These are phyloP conservation scores for Ips nitidus DNA, from an alignment of 1,140 invertebrate species.

Conservation along the genomic window DNA sequence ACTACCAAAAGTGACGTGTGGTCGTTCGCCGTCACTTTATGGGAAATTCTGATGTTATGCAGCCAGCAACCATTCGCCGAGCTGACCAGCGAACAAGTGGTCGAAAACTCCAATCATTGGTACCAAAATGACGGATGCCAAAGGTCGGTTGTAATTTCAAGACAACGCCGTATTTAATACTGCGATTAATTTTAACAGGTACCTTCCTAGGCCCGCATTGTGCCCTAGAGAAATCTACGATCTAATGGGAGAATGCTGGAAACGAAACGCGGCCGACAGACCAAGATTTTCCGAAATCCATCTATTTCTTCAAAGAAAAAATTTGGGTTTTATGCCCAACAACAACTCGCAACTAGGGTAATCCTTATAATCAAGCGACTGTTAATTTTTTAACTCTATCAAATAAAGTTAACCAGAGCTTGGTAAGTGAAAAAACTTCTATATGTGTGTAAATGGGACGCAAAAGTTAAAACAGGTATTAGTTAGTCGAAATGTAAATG, in stretches of 20 bases:
- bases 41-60: conserved; percentile 77
- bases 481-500: conserved; percentile 13
- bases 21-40: conserved; percentile 77
- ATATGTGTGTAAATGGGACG: conserved; percentile 20
- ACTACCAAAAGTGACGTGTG: conserved; percentile 75
- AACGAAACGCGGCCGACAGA: conserved; percentile 77
- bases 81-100: conserved; percentile 73
- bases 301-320: conserved; percentile 87
- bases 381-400: neutral
- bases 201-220: conserved; percentile 73
- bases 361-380: conserved; percentile 8
- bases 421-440: no score
- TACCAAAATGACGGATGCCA: conserved; percentile 58
- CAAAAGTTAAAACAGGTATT: conserved; percentile 32
- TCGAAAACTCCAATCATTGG: conserved; percentile 73
- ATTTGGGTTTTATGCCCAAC: conserved; percentile 74
- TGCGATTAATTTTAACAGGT: neutral
- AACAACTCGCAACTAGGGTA: conserved; percentile 36
- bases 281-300: conserved; percentile 90
- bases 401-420: no score
- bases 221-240: conserved; percentile 91
- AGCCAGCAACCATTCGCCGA: conserved; percentile 72
- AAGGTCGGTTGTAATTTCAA: conserved; percentile 48
- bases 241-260: conserved; percentile 94
- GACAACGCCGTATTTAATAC: neutral